Percentiles rank a stretch among this genome's conserved stretches.
phyloP scores from a whole-genome alignment of 2,888 invertebrate species.

The Mythimna impura region DNA sequence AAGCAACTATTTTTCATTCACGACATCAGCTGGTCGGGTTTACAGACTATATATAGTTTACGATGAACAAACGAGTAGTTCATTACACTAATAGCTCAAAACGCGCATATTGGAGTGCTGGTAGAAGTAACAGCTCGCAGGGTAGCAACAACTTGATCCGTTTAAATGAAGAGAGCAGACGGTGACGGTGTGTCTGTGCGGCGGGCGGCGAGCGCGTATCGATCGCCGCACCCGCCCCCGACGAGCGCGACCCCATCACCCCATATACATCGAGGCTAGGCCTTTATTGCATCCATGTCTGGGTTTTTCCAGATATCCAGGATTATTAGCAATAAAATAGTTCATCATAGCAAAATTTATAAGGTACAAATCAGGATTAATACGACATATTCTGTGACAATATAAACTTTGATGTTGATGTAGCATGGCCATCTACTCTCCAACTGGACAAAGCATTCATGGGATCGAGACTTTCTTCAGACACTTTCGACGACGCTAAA shows the following conservation, averaged over 20 bases:
- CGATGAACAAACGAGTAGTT: conserved; percentile 1
- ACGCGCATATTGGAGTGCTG: neutral
- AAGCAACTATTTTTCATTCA: conserved; percentile 1
- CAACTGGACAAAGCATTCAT: neutral
- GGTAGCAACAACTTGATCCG: conserved; percentile 65
- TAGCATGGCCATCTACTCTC: neutral
- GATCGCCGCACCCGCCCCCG: conserved; percentile 64
- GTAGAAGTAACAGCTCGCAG: conserved; percentile 26
- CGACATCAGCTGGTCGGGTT: neutral
- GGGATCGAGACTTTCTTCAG: neutral
- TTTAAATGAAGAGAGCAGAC: conserved; percentile 70
- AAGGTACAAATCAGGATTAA: neutral
- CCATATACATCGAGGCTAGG: conserved; percentile 65
- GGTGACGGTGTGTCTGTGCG: conserved; percentile 72
- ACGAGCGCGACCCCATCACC: conserved; percentile 50
- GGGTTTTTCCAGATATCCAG: conserved; percentile 73
- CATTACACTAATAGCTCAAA: conserved; percentile 1
- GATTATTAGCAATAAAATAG: conserved; percentile 16
- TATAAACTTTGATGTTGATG: neutral
- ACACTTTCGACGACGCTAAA: neutral
- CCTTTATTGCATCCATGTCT: conserved; percentile 75
- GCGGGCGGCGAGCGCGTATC: conserved; percentile 68
- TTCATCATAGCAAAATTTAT: conserved; percentile 14
- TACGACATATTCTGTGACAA: neutral
- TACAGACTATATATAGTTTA: neutral